phyloP scores from a whole-genome alignment of 2,888 invertebrate species.

The Plagodis dolabraria region DNA sequence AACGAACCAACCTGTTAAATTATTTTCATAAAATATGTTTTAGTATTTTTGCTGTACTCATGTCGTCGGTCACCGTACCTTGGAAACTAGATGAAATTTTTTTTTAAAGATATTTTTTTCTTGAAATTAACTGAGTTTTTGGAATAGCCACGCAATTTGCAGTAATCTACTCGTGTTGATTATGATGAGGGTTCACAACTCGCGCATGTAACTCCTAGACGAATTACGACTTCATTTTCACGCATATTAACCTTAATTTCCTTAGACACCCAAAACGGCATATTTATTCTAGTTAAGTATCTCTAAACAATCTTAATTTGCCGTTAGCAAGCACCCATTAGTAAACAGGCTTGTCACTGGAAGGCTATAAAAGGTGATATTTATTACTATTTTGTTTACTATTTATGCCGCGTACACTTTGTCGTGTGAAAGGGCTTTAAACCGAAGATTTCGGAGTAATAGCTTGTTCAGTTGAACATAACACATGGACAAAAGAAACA shows the following conservation, averaged over 20 bases:
- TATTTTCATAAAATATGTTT: too few relatives aligned
- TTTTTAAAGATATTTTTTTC: too few relatives aligned
- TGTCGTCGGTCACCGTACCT: too few relatives aligned
- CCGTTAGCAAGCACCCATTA: conserved; percentile 20
- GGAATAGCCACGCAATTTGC: too few relatives aligned
- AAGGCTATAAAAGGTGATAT: conserved; percentile 26
- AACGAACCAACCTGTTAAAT: too few relatives aligned
- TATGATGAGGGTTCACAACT: neutral
- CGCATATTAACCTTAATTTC: conserved; percentile 9
- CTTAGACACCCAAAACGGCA: conserved; percentile 4
- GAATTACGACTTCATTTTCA: neutral
- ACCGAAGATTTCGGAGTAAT: conserved; percentile 15
- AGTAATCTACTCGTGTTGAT: neutral
- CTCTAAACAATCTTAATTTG: conserved; percentile 6
- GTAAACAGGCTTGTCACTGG: conserved; percentile 14
- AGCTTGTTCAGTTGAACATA: too few relatives aligned
- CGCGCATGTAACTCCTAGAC: neutral
- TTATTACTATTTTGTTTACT: conserved; percentile 28
- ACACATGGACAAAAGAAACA: too few relatives aligned
- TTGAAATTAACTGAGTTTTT: too few relatives aligned
- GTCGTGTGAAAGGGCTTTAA: conserved; percentile 20
- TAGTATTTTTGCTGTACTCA: too few relatives aligned
- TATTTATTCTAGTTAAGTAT: conserved; percentile 1
- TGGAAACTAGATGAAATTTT: too few relatives aligned
- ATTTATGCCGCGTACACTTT: conserved; percentile 25